Evolutionary conservation across 1,140 invertebrate species (phyloP), one percentile per base, ranked within the genome.

Genomic region (Hermetia illucens): DNA sequence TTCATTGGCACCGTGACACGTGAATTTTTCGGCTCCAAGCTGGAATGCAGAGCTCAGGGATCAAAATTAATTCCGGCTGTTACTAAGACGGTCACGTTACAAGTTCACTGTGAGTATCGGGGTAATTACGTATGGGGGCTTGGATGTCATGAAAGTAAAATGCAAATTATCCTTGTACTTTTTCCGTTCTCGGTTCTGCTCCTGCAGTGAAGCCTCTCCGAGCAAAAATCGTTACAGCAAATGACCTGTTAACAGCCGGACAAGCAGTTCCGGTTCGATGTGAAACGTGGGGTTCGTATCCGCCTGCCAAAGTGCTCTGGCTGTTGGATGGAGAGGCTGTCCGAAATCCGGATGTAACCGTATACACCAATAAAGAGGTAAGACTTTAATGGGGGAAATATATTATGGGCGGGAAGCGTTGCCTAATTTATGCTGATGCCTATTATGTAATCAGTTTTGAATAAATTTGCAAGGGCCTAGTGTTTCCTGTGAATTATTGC

Each of bases 271-370:
- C 69, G 33, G 61, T 77, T 12, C 64, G 66, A 41, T 84, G 81
- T 54, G 72, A 79, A 49, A 74, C 76, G 35, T 73, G 69, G 58
- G 81, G 81, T 20, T 81, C 79, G 16, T 71, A 75, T 53, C 81
- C 81, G 6, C 71, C 79, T 15, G 78, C 80, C 10, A 74, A 72
- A 47, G 69, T 84, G 38, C 64, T 72, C 34, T 83, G 80, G 81
- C 69, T 74, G 37, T 61, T 81, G 17, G 75, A 73, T 37, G 74
- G 73, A 33, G 69, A 72, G 43, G 63, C 71, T 45, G 72, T 80
- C 49, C 67, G 67, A n/a, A 60, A 58, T 36, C 53, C 58, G 16
- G 57, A 61, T 43, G 51, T 57, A n/a, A 57, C 55, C n/a, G 44
- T 57, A 9, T 49, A 58, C 41, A 60, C 44, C 35, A 57, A 60